A percentile compares a stretch with the other conserved stretches of the same genome.
These are phyloP conservation scores for Amphimedon queenslandica DNA, from an alignment of 37 sponge, comb jelly and placozoan species.

Conservation along the genomic window DNA sequence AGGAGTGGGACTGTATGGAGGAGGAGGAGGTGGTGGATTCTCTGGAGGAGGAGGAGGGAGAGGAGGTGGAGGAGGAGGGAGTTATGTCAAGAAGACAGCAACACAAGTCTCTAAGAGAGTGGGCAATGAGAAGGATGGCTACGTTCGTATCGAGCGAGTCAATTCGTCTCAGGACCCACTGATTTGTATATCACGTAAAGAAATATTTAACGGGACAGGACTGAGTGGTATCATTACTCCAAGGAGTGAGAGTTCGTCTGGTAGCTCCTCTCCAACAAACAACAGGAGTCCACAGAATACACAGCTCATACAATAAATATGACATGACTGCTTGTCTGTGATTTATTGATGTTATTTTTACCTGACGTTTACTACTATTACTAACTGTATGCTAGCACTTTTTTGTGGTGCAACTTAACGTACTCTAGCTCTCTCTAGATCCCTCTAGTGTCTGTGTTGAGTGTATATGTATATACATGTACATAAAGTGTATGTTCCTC, in stretches of 20 bases:
- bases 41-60: constrained; percentile 43
- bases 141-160: constrained; percentile 16
- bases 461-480: too few species aligned
- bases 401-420: too few species aligned
- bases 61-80: constrained; percentile 73
- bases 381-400: too few species aligned
- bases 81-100: constrained; percentile 41
- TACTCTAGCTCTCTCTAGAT: too few species aligned
- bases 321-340: too few species aligned
- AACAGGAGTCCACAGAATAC: neutral
- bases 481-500: too few species aligned
- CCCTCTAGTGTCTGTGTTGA: too few species aligned
- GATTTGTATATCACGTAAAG: too few species aligned
- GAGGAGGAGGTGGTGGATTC: constrained; percentile 20
- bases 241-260: neutral
- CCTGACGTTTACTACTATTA: too few species aligned
- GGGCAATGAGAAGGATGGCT: constrained; percentile 36
- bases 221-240: neutral
- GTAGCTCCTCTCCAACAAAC: neutral
- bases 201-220: neutral
- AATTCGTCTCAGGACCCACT: too few species aligned
- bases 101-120: constrained; percentile 26
- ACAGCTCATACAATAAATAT: too few species aligned
- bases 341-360: too few species aligned
- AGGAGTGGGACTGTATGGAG: constrained; percentile 43